Percentiles rank a stretch among this genome's conserved stretches.
These are phyloP conservation scores for Pseudorhiza aurosa DNA, from an alignment of 30 jellyfish, hydroid and myxozoan species.

Conservation along the genomic window DNA sequence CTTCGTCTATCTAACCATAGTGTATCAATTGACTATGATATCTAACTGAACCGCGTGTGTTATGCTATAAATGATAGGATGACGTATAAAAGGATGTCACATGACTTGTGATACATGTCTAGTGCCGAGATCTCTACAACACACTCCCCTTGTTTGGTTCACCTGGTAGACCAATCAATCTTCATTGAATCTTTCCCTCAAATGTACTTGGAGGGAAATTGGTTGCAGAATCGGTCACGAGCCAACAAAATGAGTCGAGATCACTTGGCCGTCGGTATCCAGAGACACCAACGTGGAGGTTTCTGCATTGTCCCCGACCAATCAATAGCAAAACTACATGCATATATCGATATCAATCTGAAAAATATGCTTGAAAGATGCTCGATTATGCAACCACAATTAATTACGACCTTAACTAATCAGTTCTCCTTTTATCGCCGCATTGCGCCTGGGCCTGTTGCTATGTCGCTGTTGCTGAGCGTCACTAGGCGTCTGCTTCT, in stretches of 20 bases:
- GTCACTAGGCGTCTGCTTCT: constrained; percentile 27
- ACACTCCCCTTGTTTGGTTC: constrained; percentile 33
- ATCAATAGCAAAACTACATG: neutral
- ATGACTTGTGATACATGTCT: neutral
- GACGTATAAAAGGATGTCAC: neutral
- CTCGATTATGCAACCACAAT: neutral
- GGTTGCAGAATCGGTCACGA: too few relatives aligned
- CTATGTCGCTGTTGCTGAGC: constrained; percentile 6
- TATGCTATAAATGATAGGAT: neutral
- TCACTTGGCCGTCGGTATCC: too few relatives aligned
- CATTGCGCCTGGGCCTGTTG: constrained; percentile 4
- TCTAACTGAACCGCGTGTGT: neutral
- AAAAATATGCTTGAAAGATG: neutral
- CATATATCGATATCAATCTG: neutral
- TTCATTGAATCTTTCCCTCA: too few relatives aligned
- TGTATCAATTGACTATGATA: too few relatives aligned
- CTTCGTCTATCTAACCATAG: too few relatives aligned
- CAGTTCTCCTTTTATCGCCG: constrained; percentile 19
- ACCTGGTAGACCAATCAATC: neutral
- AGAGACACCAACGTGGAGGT: too few relatives aligned
- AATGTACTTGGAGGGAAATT: too few relatives aligned
- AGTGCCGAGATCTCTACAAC: constrained; percentile 12
- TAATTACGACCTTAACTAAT: neutral
- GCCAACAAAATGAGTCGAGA: too few relatives aligned
- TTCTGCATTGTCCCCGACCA: neutral